phyloP scores from a whole-genome alignment of 2,113 vertebrate genomes.

The Motacilla tschutschensis region DNA sequence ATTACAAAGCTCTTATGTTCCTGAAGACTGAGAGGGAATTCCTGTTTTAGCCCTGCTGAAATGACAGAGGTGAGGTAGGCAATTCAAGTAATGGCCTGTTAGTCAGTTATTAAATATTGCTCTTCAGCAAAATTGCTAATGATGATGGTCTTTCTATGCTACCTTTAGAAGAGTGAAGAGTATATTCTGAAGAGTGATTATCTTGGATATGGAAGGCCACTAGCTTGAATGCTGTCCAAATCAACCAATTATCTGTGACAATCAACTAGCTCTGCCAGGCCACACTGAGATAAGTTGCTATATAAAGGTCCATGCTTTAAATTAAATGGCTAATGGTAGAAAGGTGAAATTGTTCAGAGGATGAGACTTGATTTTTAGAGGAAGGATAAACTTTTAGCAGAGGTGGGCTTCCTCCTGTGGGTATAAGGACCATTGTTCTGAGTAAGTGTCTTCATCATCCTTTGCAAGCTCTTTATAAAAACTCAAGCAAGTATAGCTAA shows the following conservation, averaged over 20 bases:
- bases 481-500: background rate
- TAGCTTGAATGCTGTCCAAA: conserved; percentile 41
- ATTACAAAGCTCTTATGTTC: background rate
- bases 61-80: conserved; percentile 22
- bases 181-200: conserved; percentile 42
- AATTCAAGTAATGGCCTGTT: conserved; percentile 44
- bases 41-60: conserved; percentile 7
- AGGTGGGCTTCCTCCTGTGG: background rate
- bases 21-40: conserved; percentile 1
- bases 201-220: conserved; percentile 9
- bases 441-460: background rate
- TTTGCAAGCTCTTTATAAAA: conserved; percentile 32
- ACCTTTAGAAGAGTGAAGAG: conserved; percentile 7
- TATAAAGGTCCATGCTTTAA: conserved; percentile 19
- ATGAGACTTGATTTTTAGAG: conserved; percentile 5
- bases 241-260: conserved; percentile 47
- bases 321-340: background rate
- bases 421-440: background rate
- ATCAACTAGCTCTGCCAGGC: conserved; percentile 22
- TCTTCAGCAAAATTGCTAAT: conserved; percentile 48
- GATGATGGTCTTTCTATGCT: conserved; percentile 22
- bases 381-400: conserved; percentile 30
- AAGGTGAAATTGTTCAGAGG: conserved; percentile 7
- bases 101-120: conserved; percentile 41
- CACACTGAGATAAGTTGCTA: conserved; percentile 27